Conservation (phyloP, 2,797 vertebrate species). For the Acipenser transmontanus region DNA sequence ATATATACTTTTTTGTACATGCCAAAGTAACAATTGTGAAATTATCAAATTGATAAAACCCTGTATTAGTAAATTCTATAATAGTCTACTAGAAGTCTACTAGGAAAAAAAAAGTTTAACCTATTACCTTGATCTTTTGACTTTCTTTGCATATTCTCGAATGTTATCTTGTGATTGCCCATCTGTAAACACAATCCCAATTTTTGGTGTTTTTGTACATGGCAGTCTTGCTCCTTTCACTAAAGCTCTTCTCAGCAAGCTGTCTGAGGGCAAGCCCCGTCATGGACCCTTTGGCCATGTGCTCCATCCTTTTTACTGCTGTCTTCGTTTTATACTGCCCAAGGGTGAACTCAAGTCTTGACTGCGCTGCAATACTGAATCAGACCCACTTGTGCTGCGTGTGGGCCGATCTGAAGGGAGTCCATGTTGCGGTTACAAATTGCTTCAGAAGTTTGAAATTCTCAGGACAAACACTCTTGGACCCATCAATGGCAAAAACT, state of each 20-base stretch:
- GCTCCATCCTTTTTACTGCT: neutral
- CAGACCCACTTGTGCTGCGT: neutral
- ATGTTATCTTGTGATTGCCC: neutral
- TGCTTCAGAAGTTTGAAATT: neutral
- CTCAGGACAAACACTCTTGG: no score
- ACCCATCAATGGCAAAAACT: no score
- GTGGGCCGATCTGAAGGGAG: no score
- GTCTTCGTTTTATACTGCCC: neutral
- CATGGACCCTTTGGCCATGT: neutral
- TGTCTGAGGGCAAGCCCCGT: neutral
- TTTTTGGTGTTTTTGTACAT: neutral
- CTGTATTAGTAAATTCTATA: neutral
- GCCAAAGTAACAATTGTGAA: neutral
- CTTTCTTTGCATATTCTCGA: neutral
- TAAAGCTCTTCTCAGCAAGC: neutral
- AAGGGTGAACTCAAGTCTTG: neutral
- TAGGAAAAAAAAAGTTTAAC: neutral
- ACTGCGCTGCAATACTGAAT: neutral
- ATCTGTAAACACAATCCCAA: neutral
- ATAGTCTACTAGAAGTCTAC: neutral
- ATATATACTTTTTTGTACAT: neutral
- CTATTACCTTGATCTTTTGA: neutral
- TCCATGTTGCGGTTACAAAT: neutral
- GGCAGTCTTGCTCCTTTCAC: no score
- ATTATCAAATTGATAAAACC: neutral